Evolutionary conservation across 2,797 vertebrate species (phyloP).

Genomic region (Molossus molossus): DNA sequence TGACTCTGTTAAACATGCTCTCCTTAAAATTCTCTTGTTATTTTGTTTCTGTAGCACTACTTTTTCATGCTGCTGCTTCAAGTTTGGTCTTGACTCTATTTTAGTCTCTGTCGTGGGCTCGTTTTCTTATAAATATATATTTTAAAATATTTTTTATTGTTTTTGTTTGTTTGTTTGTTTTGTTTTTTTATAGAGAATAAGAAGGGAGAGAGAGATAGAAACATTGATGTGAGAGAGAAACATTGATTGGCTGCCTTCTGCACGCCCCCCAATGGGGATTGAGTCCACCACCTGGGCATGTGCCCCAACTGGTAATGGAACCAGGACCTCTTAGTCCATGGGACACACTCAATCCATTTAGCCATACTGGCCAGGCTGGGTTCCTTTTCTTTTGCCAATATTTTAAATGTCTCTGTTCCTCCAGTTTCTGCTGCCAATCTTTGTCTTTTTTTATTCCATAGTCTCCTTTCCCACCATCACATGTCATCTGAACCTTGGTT

Average conservation of each 20-base stretch:
- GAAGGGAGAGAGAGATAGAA: no score
- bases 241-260: no score
- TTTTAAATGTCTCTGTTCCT: not conserved
- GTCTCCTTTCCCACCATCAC: not conserved
- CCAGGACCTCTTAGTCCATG: no score
- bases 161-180: no score
- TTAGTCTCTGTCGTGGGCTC: not conserved
- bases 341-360: no score
- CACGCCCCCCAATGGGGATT: no score
- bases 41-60: not conserved
- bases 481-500: not conserved
- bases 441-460: not conserved
- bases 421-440: not conserved
- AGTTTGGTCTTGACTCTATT: not conserved
- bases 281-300: no score
- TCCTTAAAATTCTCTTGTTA: not conserved
- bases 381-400: not conserved
- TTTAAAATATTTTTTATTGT: no score
- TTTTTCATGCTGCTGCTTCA: not conserved
- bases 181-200: no score
- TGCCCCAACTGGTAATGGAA: no score
- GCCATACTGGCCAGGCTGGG: not conserved
- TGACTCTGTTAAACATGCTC: not conserved
- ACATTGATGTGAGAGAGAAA: no score
- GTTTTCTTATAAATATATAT: not conserved